phyloP scores from a whole-genome alignment of 92 coral and sea anemone genomes.

The Zoanthus gigantus region DNA sequence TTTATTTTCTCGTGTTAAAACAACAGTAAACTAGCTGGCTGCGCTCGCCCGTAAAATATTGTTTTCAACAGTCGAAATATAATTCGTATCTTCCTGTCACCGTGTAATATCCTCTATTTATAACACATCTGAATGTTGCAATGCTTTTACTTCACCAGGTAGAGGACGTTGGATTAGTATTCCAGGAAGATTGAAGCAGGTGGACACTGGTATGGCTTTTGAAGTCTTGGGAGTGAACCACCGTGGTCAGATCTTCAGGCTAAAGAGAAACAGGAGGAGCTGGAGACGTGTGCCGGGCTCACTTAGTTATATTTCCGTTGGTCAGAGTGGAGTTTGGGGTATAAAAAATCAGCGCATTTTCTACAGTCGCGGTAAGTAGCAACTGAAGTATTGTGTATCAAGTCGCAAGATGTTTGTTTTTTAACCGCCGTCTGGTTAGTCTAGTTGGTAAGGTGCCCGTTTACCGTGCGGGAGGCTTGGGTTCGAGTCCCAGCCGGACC shows the following conservation, averaged over 20 bases:
- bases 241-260: constrained; percentile 26
- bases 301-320: constrained; percentile 34
- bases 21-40: no score
- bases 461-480: no score
- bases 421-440: neutral
- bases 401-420: no score
- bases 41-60: no score
- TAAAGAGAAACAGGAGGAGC: constrained; percentile 34
- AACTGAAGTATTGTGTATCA: neutral
- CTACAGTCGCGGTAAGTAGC: constrained; percentile 29
- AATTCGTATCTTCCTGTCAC: no score
- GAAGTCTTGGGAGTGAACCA: constrained; percentile 37
- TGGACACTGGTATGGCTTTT: constrained; percentile 43
- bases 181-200: constrained; percentile 26
- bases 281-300: constrained; percentile 13
- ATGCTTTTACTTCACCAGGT: neutral
- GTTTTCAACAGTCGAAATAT: no score
- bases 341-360: neutral
- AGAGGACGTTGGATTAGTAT: constrained; percentile 29
- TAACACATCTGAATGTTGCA: no score
- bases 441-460: neutral
- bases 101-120: no score
- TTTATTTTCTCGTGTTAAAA: no score
- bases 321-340: constrained; percentile 60
- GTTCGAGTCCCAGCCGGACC: no score